These are phyloP conservation scores for Allophyes oxyacanthae DNA, from an alignment of 2,888 invertebrate genomes.

Conservation along the genomic window DNA sequence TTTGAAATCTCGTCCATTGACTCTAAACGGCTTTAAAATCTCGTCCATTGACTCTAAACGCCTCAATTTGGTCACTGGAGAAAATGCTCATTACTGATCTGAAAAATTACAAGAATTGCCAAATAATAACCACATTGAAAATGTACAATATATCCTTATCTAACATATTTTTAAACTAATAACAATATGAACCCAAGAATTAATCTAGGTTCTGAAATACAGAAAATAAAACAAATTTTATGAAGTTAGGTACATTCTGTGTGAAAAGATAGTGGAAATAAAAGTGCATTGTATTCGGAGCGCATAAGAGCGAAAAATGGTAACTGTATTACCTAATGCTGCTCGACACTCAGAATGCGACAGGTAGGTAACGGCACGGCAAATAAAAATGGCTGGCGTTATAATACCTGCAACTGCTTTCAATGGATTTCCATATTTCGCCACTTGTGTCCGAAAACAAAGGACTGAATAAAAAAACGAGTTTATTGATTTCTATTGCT, in stretches of 20 bases:
- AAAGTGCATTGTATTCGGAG: conserved; percentile 29
- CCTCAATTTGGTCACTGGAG: conserved; percentile 27
- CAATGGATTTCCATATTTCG: conserved; percentile 21
- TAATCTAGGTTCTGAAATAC: conserved; percentile 6
- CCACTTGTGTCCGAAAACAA: conserved; percentile 3
- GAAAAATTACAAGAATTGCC: no score
- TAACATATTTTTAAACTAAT: no score
- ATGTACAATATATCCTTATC: no score
- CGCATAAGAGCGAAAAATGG: conserved; percentile 18
- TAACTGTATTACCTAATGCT: background rate
- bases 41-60: no score
- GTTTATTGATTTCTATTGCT: no score
- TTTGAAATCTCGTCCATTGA: conserved; percentile 40
- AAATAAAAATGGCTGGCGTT: conserved; percentile 30
- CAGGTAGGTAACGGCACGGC: conserved; percentile 11
- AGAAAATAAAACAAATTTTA: conserved; percentile 14
- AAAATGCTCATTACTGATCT: conserved; percentile 29
- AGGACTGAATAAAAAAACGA: no score
- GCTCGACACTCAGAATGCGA: conserved; percentile 14
- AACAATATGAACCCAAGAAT: no score
- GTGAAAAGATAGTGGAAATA: conserved; percentile 16
- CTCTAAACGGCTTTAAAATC: no score
- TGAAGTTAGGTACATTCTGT: conserved; percentile 4
- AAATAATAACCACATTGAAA: no score
- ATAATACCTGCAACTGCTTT: conserved; percentile 21